Conservation (phyloP, 2,888 invertebrate species). For the Synanthedon vespiformis region DNA sequence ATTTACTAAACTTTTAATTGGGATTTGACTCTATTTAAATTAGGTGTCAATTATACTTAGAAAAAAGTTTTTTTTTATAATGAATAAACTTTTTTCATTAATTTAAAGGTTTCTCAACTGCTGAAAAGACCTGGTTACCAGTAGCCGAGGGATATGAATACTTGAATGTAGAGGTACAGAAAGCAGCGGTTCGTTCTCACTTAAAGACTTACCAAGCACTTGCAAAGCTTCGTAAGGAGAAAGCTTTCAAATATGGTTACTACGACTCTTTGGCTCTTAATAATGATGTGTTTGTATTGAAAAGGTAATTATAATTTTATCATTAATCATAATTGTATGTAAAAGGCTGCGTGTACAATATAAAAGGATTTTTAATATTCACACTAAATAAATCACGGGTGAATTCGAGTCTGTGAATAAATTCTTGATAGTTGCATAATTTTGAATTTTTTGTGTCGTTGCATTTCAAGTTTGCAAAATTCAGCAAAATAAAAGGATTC, state of each 20-base stretch:
- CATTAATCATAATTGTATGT: not conserved
- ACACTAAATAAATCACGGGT: no score
- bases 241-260: constrained; percentile 64
- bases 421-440: no score
- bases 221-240: constrained; percentile 61
- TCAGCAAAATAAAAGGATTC: no score
- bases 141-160: constrained; percentile 72
- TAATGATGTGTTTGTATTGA: constrained; percentile 66
- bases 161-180: constrained; percentile 71
- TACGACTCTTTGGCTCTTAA: constrained; percentile 66
- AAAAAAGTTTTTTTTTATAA: no score
- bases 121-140: constrained; percentile 74
- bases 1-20: no score
- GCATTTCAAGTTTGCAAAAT: no score
- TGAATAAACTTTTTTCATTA: no score
- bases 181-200: constrained; percentile 59
- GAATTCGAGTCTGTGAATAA: no score
- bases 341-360: not conserved
- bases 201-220: constrained; percentile 73
- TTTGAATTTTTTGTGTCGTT: no score
- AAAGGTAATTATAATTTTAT: constrained; percentile 39
- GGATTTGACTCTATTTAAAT: no score
- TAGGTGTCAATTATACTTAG: no score
- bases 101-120: constrained; percentile 71
- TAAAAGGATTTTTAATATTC: no score